Percentiles rank a stretch among this genome's conserved stretches.
Conservation (phyloP, 1,140 invertebrate genomes). For the Dendroctonus ponderosae region DNA sequence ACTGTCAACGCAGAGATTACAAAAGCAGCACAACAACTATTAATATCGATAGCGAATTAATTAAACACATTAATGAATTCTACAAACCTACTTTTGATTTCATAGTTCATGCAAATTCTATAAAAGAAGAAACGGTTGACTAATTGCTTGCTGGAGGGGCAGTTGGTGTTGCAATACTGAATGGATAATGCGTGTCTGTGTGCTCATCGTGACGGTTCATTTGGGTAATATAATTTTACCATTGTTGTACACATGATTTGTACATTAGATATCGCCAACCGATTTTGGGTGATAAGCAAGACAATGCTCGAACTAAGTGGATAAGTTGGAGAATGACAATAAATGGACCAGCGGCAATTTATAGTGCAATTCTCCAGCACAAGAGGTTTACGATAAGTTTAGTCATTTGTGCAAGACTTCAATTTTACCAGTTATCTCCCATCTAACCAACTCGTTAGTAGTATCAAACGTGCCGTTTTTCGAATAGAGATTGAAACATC, state of each 20-base stretch:
- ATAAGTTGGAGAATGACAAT: no score
- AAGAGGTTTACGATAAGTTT: no score
- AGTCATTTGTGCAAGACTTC: no score
- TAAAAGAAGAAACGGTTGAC: slow-evolving; percentile 33
- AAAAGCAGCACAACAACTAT: slow-evolving; percentile 16
- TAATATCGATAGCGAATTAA: slow-evolving; percentile 34
- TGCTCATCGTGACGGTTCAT: slow-evolving; percentile 10
- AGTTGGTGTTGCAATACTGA: slow-evolving; percentile 5
- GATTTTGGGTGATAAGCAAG: no score
- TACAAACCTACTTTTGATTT: slow-evolving; percentile 41
- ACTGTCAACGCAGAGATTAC: not conserved
- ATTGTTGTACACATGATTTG: slow-evolving; percentile 15
- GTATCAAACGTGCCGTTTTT: no score
- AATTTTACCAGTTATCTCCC: no score
- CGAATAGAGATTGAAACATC: no score
- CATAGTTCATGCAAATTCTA: slow-evolving; percentile 34
- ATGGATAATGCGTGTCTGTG: not conserved
- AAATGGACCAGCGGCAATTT: no score
- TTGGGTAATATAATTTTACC: slow-evolving; percentile 13
- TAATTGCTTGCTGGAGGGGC: not conserved
- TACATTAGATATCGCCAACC: slow-evolving; percentile 1
- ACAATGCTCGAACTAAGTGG: no score
- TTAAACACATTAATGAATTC: slow-evolving; percentile 39
- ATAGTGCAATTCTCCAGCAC: no score
- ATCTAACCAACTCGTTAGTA: no score